Evolutionary conservation across 2,113 vertebrate species (phyloP).

Genomic region (Gymnobelideus leadbeateri): DNA sequence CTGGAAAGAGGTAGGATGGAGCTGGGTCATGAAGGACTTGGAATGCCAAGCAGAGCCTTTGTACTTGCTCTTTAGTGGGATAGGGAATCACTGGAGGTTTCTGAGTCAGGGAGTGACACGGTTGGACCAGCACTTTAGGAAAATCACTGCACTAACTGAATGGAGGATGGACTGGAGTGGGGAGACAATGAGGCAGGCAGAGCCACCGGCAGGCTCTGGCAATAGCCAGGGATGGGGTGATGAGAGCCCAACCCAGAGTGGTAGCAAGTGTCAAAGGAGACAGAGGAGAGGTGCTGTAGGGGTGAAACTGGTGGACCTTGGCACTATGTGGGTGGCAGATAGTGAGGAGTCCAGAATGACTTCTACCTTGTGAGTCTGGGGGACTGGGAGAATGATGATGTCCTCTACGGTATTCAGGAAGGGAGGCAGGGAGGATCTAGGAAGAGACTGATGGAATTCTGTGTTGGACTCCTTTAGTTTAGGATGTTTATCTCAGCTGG

Average conservation of each 20-base stretch:
- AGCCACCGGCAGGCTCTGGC: background rate
- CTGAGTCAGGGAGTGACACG: background rate
- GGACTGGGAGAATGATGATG: background rate
- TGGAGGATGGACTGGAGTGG: background rate
- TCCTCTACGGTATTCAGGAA: background rate
- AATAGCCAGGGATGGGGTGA: background rate
- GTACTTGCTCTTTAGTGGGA: background rate
- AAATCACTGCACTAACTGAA: background rate
- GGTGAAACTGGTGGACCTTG: background rate
- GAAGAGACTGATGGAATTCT: background rate
- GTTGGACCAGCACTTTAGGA: background rate
- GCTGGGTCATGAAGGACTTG: background rate
- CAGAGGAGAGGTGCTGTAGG: background rate
- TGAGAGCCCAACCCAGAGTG: background rate
- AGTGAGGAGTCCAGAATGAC: background rate
- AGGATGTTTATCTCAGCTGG: background rate
- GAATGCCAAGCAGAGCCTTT: background rate
- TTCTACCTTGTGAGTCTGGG: background rate
- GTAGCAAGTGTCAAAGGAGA: background rate
- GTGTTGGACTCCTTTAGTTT: background rate
- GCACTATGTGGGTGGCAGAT: background rate
- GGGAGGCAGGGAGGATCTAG: background rate
- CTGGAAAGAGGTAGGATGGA: background rate
- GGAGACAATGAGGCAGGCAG: background rate
- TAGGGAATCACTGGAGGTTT: background rate